Percentiles rank a stretch among this genome's conserved stretches.
phyloP scores from a whole-genome alignment of 2,888 invertebrate genomes.

The Noctua fimbriata region DNA sequence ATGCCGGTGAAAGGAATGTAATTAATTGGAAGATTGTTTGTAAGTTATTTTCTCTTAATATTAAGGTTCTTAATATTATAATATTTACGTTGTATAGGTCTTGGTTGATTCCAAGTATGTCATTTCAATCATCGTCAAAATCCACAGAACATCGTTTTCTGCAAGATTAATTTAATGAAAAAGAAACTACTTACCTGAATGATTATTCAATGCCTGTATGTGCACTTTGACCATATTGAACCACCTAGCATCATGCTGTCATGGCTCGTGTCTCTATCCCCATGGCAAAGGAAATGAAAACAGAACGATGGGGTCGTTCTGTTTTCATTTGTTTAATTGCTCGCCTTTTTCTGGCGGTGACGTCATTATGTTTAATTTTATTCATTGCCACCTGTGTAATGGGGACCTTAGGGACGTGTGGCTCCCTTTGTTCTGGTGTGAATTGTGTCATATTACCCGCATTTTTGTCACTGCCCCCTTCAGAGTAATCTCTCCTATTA shows the following conservation, averaged over 20 bases:
- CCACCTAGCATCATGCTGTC: neutral
- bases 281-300: too few species aligned
- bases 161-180: neutral
- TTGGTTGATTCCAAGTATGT: too few species aligned
- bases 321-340: slow-evolving; percentile 36
- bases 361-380: slow-evolving; percentile 52
- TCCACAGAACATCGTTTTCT: neutral
- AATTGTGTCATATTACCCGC: slow-evolving; percentile 41
- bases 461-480: slow-evolving; percentile 27
- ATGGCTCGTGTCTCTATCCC: neutral
- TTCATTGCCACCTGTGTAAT: slow-evolving; percentile 54
- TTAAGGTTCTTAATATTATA: too few species aligned
- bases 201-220: neutral
- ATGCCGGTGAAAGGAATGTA: too few species aligned
- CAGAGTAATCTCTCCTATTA: slow-evolving; percentile 33
- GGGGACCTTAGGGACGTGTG: slow-evolving; percentile 5
- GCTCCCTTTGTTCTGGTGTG: slow-evolving; percentile 9
- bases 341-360: slow-evolving; percentile 26
- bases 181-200: neutral
- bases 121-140: neutral
- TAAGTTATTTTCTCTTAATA: too few species aligned
- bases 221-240: neutral
- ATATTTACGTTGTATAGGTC: too few species aligned
- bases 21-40: too few species aligned
- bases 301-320: too few species aligned